Base-by-base conservation (phyloP, 2,888 invertebrate species). In the Flexamia atlantica region DNA sequence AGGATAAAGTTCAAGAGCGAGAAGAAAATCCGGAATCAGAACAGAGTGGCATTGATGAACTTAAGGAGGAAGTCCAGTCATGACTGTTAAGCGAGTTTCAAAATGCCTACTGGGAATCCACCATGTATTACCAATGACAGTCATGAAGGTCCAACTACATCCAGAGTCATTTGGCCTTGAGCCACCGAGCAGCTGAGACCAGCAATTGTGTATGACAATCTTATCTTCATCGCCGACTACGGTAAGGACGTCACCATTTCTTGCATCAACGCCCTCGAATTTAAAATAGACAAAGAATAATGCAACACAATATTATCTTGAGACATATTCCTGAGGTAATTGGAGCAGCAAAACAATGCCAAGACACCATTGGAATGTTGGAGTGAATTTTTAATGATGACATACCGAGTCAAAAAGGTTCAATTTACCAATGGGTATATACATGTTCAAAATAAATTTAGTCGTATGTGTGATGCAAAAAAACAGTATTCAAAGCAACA, bases 301-400 rank as follows among this genome's bases (percentile, higher is more conserved):
- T 64, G 30, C 23, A 3, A 14, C 64, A 20, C 14, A 10, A 84
- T 81, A n/a, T n/a, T n/a, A 17, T 84, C n/a, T n/a, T 81, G 40
- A 82, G 32, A 79, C 64, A 53, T 30, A 76, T 83, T 28, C 85
- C n/a, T 74, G 85, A 84, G 57, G 82, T 82, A 46, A 83, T 76
- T 14, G 85, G 85, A 72, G 72, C 50, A 82, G 87, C 85, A 83
- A 87, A 83, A 81, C 83, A 84, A 36, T 36, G 84, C 83, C n/a
- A 85, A 83, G 60, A 85, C 84, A 86, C 85, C 80, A 81, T 85
- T 83, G 79, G 86, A 87, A 82, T 85, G 83, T 53, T 87, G 86
- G 87, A 72, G 81, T 81, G 53, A 2, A 72, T 85, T 87, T 72
- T 87, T 83, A 76, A 84, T 40, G 84, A 85, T 64, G 76, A 85